Evolutionary conservation across 92 coral and sea anemone species (phyloP), one percentile per base, ranked within the genome.

Genomic region (Zoanthus solanderi): DNA sequence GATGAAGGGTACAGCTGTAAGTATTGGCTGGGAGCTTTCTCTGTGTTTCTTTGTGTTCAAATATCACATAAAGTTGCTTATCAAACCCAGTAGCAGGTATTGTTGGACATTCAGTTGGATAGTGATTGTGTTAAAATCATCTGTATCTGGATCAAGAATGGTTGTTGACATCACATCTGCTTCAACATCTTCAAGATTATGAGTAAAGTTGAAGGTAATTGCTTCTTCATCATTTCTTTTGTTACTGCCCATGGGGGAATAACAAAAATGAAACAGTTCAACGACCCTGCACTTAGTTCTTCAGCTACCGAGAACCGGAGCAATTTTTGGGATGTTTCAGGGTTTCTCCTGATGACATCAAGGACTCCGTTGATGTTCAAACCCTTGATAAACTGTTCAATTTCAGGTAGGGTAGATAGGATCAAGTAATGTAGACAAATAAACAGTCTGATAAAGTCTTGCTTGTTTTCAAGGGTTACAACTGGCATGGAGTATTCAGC

Each of bases 131-230:
- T 63, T 83, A 13, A 87, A 32, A 32, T 73, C 91, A 71, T 81
- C 75, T 46, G 92, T 91, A 54, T 88, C 92, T 78, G 92, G 92
- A 75, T 91, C 90, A 52, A 91, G 92, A 83, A 88, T 86, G 28
- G 73, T 88, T 60, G 90, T 77, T 37, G 87, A 54, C 85, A 88
- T 89, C 73, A 34, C 44, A 74, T 84, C 75, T 66, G 88, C 89
- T 85, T 88, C 94, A 77, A 91, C 84, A 91, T 91, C 87, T 91
- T 91, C 94, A 80, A 91, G 91, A 75, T 78, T 84, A 73, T 88
- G 92, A 56, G 94, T 88, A 72, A 91, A 91, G 91, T 91, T 88
- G 78, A 91, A 91, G 76, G 94, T 92, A 44, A 88, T 91, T 72
- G 92, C 91, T 91, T 91, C 94, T 53, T 88, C 92, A 88, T 87